Conservation (phyloP, 2,888 invertebrate species). For the Mechanitis mazaeus region DNA sequence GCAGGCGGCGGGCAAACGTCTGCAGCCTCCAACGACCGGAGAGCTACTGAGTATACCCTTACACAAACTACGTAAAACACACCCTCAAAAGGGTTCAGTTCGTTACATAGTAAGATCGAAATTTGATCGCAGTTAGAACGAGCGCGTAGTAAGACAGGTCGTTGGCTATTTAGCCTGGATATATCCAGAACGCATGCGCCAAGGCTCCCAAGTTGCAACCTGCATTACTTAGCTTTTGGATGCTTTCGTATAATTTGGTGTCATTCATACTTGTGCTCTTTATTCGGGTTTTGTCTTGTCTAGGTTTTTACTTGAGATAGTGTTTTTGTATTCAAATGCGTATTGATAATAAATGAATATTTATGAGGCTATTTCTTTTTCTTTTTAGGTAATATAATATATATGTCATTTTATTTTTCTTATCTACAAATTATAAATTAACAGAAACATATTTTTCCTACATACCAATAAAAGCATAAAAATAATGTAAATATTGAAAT, state of each 20-base stretch:
- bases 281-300: conserved; percentile 3
- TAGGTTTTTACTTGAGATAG: background rate
- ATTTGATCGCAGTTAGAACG: conserved; percentile 66
- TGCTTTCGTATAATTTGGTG: conserved; percentile 25
- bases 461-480: too few relatives aligned
- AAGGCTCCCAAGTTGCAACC: conserved; percentile 48
- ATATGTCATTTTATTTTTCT: too few relatives aligned
- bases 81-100: conserved; percentile 59
- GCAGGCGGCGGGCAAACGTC: conserved; percentile 34
- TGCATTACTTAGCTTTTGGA: conserved; percentile 39
- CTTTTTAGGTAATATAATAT: background rate
- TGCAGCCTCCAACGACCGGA: conserved; percentile 47
- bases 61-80: conserved; percentile 37
- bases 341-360: background rate
- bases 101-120: conserved; percentile 72
- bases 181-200: conserved; percentile 47
- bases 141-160: conserved; percentile 63
- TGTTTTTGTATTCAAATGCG: background rate
- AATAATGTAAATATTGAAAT: too few relatives aligned
- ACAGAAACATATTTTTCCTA: too few relatives aligned
- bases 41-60: conserved; percentile 45
- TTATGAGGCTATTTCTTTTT: background rate
- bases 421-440: too few relatives aligned
- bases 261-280: conserved; percentile 9
- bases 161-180: conserved; percentile 57